Conservation (phyloP, 2,888 invertebrate genomes). For the Axea sp. region DNA sequence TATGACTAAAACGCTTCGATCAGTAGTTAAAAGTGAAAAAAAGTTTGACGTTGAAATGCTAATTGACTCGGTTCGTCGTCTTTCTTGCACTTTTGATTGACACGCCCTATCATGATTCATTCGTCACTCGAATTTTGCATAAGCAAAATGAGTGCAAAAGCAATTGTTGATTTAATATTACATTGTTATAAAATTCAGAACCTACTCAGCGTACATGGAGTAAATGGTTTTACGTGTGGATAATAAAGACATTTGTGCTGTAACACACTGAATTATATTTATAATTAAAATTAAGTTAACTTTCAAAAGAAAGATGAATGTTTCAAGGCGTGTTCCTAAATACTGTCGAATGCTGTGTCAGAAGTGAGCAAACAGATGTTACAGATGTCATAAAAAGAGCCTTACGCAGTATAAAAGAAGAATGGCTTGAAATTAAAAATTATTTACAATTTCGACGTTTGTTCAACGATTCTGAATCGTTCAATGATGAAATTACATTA, state of each 20-base stretch:
- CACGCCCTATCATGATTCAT: constrained; percentile 37
- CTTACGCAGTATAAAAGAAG: constrained; percentile 29
- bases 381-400: constrained; percentile 23
- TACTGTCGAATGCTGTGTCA: constrained; percentile 19
- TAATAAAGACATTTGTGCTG: too few relatives aligned
- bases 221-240: too few relatives aligned
- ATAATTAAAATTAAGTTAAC: too few relatives aligned
- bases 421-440: constrained; percentile 26
- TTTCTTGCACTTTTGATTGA: constrained; percentile 17
- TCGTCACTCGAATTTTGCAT: constrained; percentile 6
- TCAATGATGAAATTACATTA: too few relatives aligned
- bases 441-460: constrained; percentile 16
- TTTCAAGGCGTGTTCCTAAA: constrained; percentile 15
- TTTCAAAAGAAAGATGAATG: constrained; percentile 13
- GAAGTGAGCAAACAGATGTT: constrained; percentile 31
- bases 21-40: background rate
- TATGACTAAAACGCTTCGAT: background rate
- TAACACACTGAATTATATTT: too few relatives aligned
- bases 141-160: background rate
- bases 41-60: background rate
- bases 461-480: background rate
- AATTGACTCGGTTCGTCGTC: background rate
- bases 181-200: too few relatives aligned
- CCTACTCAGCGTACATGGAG: too few relatives aligned
- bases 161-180: too few relatives aligned